phyloP scores from a whole-genome alignment of 2,888 invertebrate species.

The Lithophane semibrunnea region DNA sequence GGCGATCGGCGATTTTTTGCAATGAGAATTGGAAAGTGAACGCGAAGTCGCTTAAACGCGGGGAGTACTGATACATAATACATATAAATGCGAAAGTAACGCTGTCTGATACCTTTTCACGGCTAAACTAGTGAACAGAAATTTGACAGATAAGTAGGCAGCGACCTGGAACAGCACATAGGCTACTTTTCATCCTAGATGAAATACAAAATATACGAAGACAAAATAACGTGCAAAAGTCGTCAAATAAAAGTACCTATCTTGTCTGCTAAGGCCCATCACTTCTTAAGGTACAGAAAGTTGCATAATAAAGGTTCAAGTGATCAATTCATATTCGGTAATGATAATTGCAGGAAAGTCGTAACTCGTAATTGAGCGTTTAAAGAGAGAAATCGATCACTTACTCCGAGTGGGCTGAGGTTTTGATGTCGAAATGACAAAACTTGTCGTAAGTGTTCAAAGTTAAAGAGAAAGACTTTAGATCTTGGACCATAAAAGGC shows the following conservation, averaged over 20 bases:
- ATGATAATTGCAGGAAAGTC: constrained; percentile 51
- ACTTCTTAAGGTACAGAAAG: constrained; percentile 11
- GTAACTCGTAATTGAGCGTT: constrained; percentile 50
- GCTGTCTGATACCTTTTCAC: background rate
- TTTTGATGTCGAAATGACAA: constrained; percentile 1
- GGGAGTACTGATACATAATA: background rate
- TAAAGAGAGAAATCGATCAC: constrained; percentile 58
- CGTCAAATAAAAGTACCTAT: background rate
- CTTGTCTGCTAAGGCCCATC: constrained; percentile 2
- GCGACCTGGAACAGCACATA: too few relatives aligned
- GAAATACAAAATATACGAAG: background rate
- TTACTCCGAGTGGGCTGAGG: background rate
- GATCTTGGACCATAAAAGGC: background rate
- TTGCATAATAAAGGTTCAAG: constrained; percentile 39
- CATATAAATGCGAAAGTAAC: background rate
- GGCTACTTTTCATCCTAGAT: background rate
- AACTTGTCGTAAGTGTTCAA: background rate
- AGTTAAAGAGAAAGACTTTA: background rate
- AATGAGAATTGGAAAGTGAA: background rate
- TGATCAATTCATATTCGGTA: constrained; percentile 32
- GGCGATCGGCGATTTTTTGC: background rate
- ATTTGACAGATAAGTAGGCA: background rate
- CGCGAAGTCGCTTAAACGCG: background rate
- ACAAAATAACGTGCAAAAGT: background rate
- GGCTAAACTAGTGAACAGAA: background rate